Base-by-base conservation (phyloP, 2,797 vertebrate species). In the Xerus rutilus region DNA sequence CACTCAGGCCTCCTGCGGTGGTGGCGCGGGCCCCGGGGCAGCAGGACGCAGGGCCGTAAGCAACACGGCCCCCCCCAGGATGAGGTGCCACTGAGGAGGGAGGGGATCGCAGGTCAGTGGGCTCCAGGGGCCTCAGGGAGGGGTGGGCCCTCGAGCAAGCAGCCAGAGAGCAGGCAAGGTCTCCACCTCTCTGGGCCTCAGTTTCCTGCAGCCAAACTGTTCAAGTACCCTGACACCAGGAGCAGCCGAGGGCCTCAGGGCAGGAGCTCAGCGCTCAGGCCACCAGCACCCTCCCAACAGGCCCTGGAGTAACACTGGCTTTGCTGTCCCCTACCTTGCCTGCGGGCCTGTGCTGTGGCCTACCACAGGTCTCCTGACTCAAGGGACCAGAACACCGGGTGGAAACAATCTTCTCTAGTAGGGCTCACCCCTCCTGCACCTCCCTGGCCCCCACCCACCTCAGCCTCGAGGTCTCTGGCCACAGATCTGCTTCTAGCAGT, bases 1-100 rank as follows among this genome's bases (percentile, higher is more conserved):
- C 99, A 99, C 98, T 98, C 99, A 99, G 99, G 99, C 99, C 99
- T 99, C 97, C 89, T 93, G 96, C 10, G 99, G 98, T 98, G 98
- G 98, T 76, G 99, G 98, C 97, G 98, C 98, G 98, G 98, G 99
- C 98, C 99, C 98, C 85, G 99, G 99, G 99, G 97, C 96, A 12
- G 96, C 99, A 99, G 99, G 98, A 98, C 98, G 97, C 88, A 98
- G 96, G 94, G 96, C 99, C 98, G 99, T 99, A 98, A 99, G 99
- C 99, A 99, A 99, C 98, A 99, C 99, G 93, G 99, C 99, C 96
- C 99, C 99, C 99, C 99, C 99, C 97, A 99, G 98, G 99, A 99
- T 99, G 99, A 99, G 99, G 99, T 99, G 99, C 99, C 99, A 99
- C 99, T 99, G 99, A 95, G 93, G 93, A 96, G 96, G 96, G 98